Evolutionary conservation across 2,113 vertebrate species (phyloP).

Genomic region (Grallaria varia): DNA sequence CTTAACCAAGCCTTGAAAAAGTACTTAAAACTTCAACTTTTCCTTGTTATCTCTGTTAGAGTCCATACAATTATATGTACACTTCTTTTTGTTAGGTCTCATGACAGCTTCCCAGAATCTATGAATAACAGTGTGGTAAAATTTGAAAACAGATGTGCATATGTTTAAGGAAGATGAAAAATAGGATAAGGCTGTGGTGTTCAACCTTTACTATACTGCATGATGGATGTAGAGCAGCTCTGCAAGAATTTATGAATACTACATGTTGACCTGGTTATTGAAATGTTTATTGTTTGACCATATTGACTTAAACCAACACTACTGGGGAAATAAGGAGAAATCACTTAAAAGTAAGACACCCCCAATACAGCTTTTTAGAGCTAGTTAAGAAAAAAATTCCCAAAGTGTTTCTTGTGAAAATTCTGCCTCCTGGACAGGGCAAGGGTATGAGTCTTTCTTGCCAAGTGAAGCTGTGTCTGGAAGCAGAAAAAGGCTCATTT

Average conservation of each 20-base stretch:
- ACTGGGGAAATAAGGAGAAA: neutral
- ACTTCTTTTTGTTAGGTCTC: neutral
- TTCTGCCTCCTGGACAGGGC: neutral
- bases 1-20: neutral
- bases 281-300: constrained; percentile 34
- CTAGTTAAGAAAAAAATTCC: neutral
- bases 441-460: neutral
- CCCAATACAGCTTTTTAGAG: neutral
- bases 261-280: constrained; percentile 42
- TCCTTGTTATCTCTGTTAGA: neutral
- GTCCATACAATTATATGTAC: neutral
- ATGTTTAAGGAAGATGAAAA: constrained; percentile 47
- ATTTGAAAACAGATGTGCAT: constrained; percentile 15
- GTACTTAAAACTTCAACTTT: neutral
- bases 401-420: neutral
- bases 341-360: neutral
- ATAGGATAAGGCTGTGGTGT: neutral
- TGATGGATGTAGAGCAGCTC: constrained; percentile 44
- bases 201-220: constrained; percentile 2
- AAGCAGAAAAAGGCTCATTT: neutral
- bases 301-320: constrained; percentile 25
- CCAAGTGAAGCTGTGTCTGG: accelerated
- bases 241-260: constrained; percentile 50
- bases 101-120: constrained; percentile 8
- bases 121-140: neutral